These are phyloP conservation scores for Paratilapia polleni DNA, from an alignment of 2,113 vertebrate species.

Conservation along the genomic window DNA sequence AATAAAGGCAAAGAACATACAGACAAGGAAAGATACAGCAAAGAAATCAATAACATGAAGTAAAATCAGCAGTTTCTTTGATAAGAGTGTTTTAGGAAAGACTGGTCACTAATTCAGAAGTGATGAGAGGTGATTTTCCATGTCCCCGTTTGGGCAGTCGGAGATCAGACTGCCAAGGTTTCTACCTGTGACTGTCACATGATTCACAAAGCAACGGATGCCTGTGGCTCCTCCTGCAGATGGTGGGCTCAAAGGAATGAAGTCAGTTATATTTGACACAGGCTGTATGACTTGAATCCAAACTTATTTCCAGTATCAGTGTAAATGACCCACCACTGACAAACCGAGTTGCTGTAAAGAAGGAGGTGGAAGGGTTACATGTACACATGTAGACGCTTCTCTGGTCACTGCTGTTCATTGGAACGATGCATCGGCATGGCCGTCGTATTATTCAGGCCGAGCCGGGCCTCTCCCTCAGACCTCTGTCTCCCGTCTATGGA, in stretches of 20 bases:
- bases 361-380: no score
- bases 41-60: neutral
- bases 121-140: neutral
- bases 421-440: no score
- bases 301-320: no score
- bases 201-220: neutral
- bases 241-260: neutral
- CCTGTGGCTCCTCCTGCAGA: neutral
- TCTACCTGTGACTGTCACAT: neutral
- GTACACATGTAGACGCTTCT: no score
- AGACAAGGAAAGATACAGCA: neutral
- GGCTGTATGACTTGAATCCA: neutral
- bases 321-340: no score
- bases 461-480: no score
- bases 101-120: neutral
- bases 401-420: no score
- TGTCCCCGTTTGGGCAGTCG: neutral
- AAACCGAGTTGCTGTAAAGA: no score
- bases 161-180: neutral
- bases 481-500: no score
- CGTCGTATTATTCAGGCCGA: no score
- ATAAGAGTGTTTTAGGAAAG: neutral
- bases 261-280: neutral
- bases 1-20: no score
- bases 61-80: neutral